Evolutionary conservation across 2,113 vertebrate species (phyloP).

Genomic region (Paedocypris sp.): DNA sequence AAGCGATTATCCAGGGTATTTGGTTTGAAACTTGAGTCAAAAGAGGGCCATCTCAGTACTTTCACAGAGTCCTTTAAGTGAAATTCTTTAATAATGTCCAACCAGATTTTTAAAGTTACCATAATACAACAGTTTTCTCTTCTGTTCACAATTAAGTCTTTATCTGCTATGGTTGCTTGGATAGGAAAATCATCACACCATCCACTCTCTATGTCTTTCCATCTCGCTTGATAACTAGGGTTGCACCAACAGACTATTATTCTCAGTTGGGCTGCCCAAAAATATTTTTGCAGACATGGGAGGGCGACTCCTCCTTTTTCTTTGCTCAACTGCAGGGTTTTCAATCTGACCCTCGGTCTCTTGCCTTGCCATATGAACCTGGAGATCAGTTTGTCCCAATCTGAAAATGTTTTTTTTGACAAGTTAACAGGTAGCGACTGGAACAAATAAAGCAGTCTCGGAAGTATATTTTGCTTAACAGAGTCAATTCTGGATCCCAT

Average conservation of each 20-base stretch:
- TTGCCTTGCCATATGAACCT: no score
- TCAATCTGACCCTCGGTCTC: no score
- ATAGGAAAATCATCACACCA: neutral
- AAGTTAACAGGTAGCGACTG: no score
- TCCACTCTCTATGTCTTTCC: neutral
- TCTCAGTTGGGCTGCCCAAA: no score
- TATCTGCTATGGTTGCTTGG: neutral
- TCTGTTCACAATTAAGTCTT: neutral
- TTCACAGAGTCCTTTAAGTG: neutral
- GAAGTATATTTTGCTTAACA: no score
- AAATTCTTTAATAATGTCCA: neutral
- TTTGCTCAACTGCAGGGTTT: no score
- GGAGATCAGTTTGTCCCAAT: no score
- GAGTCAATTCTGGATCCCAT: neutral
- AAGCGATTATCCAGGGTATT: neutral
- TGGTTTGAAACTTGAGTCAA: neutral
- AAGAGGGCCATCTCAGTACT: neutral
- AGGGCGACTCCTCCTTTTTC: no score
- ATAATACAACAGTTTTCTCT: neutral
- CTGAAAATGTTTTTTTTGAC: no score
- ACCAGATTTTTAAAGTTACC: neutral
- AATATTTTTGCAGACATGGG: no score
- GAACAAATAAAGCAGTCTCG: no score
- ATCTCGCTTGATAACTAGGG: neutral
- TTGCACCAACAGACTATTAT: no score